Conservation (phyloP, 2,888 invertebrate genomes). For the Rhynchonema sp. region DNA sequence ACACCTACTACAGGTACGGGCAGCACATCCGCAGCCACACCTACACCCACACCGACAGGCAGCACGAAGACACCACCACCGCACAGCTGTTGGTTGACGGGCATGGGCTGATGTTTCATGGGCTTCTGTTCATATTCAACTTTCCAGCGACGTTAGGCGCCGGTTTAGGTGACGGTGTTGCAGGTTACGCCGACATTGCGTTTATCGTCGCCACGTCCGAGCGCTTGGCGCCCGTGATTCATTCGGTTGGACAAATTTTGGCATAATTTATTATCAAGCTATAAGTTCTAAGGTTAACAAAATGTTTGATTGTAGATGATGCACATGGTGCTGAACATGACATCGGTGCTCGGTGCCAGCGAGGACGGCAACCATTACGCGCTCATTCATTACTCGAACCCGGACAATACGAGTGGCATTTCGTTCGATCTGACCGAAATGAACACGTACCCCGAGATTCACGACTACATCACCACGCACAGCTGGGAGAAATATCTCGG, state of each 20-base stretch:
- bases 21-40: no score
- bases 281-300: no score
- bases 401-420: not conserved
- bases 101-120: no score
- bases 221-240: not conserved
- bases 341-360: not conserved
- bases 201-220: not conserved
- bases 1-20: no score
- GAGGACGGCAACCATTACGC: not conserved
- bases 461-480: not conserved
- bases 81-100: no score
- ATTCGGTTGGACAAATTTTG: no score
- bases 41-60: no score
- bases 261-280: no score
- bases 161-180: no score
- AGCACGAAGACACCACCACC: no score
- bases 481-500: not conserved
- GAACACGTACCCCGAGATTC: not conserved
- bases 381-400: not conserved
- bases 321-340: not conserved
- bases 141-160: no score
- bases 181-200: not conserved
- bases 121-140: no score
- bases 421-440: not conserved
- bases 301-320: not conserved